These are phyloP conservation scores for Istiophorus platypterus DNA, from an alignment of 2,113 vertebrate species.

Conservation along the genomic window DNA sequence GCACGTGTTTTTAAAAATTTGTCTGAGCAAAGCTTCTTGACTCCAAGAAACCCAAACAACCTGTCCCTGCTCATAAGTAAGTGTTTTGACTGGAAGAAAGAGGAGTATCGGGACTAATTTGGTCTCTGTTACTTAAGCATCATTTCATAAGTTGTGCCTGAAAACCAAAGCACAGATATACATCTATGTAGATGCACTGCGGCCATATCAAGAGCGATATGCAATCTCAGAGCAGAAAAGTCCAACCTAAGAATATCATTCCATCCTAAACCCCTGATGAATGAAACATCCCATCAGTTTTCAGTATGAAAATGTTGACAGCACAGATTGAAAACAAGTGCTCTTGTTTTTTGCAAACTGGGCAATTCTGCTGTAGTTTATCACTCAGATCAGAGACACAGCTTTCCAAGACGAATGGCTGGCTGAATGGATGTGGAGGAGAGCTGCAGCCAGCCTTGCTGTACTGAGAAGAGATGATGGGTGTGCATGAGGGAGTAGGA, in stretches of 20 bases:
- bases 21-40: not conserved
- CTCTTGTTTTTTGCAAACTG: slow-evolving; percentile 84
- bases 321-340: slow-evolving; percentile 86
- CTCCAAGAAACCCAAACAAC: not conserved
- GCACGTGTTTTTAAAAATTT: no score
- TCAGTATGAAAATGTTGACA: slow-evolving; percentile 82
- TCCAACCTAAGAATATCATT: slow-evolving; percentile 50
- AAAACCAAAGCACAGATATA: slow-evolving; percentile 19
- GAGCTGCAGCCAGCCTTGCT: slow-evolving; percentile 75
- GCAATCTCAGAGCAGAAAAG: slow-evolving; percentile 50
- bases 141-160: slow-evolving; percentile 19
- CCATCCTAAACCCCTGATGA: slow-evolving; percentile 65
- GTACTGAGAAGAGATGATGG: slow-evolving; percentile 80
- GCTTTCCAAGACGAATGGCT: slow-evolving; percentile 83
- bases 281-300: slow-evolving; percentile 83
- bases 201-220: slow-evolving; percentile 37
- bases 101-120: not conserved
- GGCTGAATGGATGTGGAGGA: slow-evolving; percentile 79
- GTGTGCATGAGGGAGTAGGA: slow-evolving; percentile 81
- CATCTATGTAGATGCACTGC: slow-evolving; percentile 3
- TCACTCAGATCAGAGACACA: slow-evolving; percentile 84
- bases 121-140: not conserved
- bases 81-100: not conserved
- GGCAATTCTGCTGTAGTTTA: slow-evolving; percentile 84
- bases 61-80: not conserved